phyloP scores from a whole-genome alignment of 2,113 vertebrate species.

The Callopanchax toddi region DNA sequence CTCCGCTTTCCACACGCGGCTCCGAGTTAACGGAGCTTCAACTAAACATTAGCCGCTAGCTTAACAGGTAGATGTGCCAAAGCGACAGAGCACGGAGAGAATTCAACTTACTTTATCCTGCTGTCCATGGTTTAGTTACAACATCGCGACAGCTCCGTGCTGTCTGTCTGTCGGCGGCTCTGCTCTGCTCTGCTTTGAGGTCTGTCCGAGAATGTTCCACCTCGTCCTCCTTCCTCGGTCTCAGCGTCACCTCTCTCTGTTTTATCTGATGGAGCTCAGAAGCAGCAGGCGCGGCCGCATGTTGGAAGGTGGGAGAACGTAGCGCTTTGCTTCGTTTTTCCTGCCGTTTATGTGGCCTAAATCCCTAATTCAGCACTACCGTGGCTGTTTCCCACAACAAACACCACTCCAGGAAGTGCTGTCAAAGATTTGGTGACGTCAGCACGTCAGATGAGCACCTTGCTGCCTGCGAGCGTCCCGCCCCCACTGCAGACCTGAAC shows the following conservation, averaged over 20 bases:
- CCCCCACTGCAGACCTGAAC: constrained; percentile 4
- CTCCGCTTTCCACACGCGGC: constrained; percentile 25
- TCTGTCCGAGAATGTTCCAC: constrained; percentile 35
- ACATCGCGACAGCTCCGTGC: constrained; percentile 83
- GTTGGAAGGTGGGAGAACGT: constrained; percentile 15
- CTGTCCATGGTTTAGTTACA: constrained; percentile 86
- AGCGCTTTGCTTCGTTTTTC: constrained; percentile 7
- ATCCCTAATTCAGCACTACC: constrained; percentile 34
- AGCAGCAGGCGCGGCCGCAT: constrained; percentile 50
- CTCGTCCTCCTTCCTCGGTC: constrained; percentile 36
- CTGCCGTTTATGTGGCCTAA: constrained; percentile 24
- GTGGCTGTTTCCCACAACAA: constrained; percentile 77
- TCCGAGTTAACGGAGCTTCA: not conserved
- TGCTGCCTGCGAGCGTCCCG: not conserved
- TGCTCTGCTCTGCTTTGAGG: constrained; percentile 46
- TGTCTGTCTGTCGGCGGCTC: constrained; percentile 57
- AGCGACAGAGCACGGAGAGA: constrained; percentile 8
- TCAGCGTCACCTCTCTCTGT: not conserved
- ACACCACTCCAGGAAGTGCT: constrained; percentile 82
- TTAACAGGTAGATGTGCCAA: not conserved
- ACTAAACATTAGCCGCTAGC: constrained; percentile 35
- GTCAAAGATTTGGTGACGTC: constrained; percentile 76
- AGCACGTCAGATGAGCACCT: constrained; percentile 63
- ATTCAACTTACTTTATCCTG: constrained; percentile 86
- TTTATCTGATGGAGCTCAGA: constrained; percentile 42